These are phyloP conservation scores for Dendrocincla fuliginosa DNA, from an alignment of 2,797 vertebrate genomes.

Conservation along the genomic window DNA sequence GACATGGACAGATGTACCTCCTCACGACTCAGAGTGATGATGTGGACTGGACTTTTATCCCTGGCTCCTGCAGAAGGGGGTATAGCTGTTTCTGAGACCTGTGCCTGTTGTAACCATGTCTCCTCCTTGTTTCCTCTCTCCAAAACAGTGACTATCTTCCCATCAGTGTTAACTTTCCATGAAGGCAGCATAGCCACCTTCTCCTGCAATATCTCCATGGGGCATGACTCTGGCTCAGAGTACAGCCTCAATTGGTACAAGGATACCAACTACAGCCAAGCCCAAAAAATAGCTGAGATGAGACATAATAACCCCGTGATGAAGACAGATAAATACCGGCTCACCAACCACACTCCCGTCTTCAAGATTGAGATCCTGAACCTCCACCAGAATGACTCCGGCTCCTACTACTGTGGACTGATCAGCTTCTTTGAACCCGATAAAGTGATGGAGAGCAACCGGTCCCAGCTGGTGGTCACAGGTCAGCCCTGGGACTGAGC, in stretches of 20 bases:
- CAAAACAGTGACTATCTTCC: slow-evolving; percentile 40
- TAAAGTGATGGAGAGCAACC: slow-evolving; percentile 40
- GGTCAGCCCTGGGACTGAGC: slow-evolving; percentile 28
- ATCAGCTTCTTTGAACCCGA: not conserved
- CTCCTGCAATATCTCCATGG: slow-evolving; percentile 41
- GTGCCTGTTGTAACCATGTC: not conserved
- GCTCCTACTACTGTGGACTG: slow-evolving; percentile 62
- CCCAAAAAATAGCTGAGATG: slow-evolving; percentile 20
- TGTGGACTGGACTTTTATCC: not conserved
- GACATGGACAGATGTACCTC: not conserved
- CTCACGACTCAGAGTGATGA: not conserved
- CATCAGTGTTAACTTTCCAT: not conserved
- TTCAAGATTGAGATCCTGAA: slow-evolving; percentile 51
- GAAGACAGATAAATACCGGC: not conserved
- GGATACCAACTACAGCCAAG: not conserved
- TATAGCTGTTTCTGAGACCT: not conserved
- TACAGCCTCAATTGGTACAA: slow-evolving; percentile 58
- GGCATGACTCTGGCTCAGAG: not conserved
- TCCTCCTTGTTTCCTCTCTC: not conserved
- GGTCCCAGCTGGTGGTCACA: slow-evolving; percentile 58
- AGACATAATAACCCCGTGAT: not conserved
- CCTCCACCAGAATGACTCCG: slow-evolving; percentile 54
- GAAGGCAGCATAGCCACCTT: slow-evolving; percentile 44
- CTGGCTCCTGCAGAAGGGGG: not conserved
- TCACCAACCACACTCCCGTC: not conserved